Evolutionary conservation across 2,113 vertebrate genomes (phyloP).

Genomic region (Micromys minutus): DNA sequence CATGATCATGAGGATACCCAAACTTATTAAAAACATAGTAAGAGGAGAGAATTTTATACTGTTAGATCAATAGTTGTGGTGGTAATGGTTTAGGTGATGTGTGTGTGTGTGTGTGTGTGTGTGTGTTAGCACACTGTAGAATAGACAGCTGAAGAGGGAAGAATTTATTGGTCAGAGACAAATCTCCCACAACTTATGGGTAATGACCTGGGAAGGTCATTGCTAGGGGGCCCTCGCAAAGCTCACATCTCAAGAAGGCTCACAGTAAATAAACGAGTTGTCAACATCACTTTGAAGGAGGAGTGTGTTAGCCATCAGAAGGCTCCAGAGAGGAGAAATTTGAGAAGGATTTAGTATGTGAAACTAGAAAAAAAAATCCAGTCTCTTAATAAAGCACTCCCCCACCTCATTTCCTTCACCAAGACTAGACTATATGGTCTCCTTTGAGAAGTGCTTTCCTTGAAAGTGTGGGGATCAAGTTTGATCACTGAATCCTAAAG

Average conservation of each 20-base stretch:
- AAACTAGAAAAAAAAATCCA: constrained; percentile 16
- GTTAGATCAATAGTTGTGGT: neutral
- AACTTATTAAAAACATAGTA: neutral
- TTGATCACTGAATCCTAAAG: neutral
- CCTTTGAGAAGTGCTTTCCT: neutral
- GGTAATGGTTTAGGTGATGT: too few relatives aligned
- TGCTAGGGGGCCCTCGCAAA: neutral
- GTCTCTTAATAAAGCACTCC: neutral
- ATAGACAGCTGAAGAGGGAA: neutral
- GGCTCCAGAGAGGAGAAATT: neutral
- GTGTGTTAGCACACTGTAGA: fast-evolving
- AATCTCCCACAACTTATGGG: neutral
- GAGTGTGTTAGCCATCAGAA: neutral
- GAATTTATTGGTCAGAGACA: neutral
- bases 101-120: neutral
- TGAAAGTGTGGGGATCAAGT: neutral
- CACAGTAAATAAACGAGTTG: neutral
- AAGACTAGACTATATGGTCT: neutral
- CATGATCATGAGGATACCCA: neutral
- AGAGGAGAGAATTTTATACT: neutral
- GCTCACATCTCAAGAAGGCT: neutral
- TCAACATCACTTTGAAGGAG: neutral
- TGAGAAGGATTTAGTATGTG: constrained; percentile 1
- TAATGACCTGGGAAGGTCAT: neutral
- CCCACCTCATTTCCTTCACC: neutral